Evolutionary conservation across 2,888 invertebrate species (phyloP).

Genomic region (Unio pictorum): DNA sequence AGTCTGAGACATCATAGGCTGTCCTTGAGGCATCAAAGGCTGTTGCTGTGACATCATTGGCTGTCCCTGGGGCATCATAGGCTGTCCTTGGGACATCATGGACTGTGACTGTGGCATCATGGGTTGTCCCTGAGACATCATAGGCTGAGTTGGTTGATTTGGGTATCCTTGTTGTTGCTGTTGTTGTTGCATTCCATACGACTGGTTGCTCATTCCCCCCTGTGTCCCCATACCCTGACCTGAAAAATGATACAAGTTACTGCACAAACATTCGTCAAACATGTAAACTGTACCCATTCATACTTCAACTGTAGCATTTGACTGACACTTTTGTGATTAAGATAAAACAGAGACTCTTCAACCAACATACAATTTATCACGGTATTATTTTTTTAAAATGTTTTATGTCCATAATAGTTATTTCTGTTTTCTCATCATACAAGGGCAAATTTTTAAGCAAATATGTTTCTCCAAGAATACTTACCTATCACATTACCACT

Average conservation of each 20-base stretch:
- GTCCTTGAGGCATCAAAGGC: slow-evolving; percentile 40
- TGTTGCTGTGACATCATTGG: slow-evolving; percentile 39
- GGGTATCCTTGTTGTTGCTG: slow-evolving; percentile 8
- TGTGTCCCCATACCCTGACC: slow-evolving; percentile 27
- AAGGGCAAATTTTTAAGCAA: too few relatives aligned
- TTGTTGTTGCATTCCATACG: slow-evolving; percentile 24
- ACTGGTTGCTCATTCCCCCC: slow-evolving; percentile 23
- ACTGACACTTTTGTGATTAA: too few relatives aligned
- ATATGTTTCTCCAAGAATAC: too few relatives aligned
- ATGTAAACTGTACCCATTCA: too few relatives aligned
- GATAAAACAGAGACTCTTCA: too few relatives aligned
- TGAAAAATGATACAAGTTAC: slow-evolving; percentile 1
- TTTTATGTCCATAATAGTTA: too few relatives aligned
- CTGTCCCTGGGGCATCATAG: slow-evolving; percentile 38
- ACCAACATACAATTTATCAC: too few relatives aligned
- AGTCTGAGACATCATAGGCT: slow-evolving; percentile 39
- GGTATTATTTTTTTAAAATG: too few relatives aligned
- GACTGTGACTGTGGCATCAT: slow-evolving; percentile 45
- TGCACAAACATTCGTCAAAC: too few relatives aligned
- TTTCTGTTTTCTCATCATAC: too few relatives aligned
- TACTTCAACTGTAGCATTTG: too few relatives aligned
- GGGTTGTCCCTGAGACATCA: slow-evolving; percentile 43
- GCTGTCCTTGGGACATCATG: slow-evolving; percentile 52
- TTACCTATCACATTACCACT: too few relatives aligned
- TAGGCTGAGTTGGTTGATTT: slow-evolving; percentile 15